These are phyloP conservation scores for Anthonomus grandis DNA, from an alignment of 1,140 invertebrate genomes.

Conservation along the genomic window DNA sequence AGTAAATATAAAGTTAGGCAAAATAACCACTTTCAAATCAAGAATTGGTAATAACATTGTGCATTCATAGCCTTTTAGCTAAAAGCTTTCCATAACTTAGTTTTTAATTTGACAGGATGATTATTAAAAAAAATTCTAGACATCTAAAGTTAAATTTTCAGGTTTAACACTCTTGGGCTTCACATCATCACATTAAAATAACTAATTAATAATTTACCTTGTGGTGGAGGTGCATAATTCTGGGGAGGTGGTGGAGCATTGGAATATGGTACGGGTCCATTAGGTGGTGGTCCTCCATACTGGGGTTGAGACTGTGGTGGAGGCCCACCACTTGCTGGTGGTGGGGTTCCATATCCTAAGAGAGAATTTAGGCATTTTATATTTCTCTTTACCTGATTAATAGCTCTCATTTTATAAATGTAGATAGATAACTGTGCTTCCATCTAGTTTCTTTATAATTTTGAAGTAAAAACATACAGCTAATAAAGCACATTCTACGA, in stretches of 20 bases:
- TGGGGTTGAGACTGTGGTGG: slow-evolving; percentile 48
- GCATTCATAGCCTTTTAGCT: too few relatives aligned
- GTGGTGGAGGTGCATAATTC: slow-evolving; percentile 47
- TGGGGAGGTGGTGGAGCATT: slow-evolving; percentile 45
- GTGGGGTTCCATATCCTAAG: slow-evolving; percentile 40
- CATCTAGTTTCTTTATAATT: background rate
- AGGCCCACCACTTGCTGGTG: slow-evolving; percentile 28
- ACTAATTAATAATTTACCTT: slow-evolving; percentile 21
- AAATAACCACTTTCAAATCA: too few relatives aligned
- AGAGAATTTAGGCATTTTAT: background rate
- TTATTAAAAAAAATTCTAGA: too few relatives aligned
- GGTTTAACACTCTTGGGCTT: too few relatives aligned
- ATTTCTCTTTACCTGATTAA: too few relatives aligned
- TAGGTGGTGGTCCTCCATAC: slow-evolving; percentile 48
- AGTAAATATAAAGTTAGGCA: too few relatives aligned
- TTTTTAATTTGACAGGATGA: too few relatives aligned
- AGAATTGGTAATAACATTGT: too few relatives aligned
- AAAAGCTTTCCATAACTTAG: too few relatives aligned
- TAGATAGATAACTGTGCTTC: background rate
- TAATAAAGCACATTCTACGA: background rate
- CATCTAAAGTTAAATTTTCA: too few relatives aligned
- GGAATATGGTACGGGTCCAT: slow-evolving; percentile 43
- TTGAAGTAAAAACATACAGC: background rate
- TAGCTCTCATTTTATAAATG: background rate
- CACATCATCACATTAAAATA: background rate